Conservation (phyloP, 2,797 vertebrate species). For the Aldrovandia affinis region DNA sequence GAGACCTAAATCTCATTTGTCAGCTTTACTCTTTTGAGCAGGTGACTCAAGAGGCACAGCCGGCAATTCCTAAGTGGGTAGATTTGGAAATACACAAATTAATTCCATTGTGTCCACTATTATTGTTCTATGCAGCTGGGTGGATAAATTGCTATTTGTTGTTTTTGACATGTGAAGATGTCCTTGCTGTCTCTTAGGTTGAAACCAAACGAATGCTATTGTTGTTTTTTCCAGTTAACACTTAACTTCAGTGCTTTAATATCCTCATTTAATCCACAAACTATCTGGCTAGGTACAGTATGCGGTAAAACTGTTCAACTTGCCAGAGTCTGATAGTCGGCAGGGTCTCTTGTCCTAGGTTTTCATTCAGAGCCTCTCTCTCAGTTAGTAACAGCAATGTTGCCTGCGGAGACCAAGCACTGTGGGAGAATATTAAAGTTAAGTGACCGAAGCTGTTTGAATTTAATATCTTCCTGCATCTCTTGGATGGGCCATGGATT, state of each 20-base stretch:
- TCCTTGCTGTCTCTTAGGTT: background rate
- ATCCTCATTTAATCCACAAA: background rate
- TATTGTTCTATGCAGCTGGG: background rate
- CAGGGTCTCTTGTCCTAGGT: too few species aligned
- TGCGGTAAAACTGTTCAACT: background rate
- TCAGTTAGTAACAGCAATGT: background rate
- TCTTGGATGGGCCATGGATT: background rate
- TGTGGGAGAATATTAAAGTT: background rate
- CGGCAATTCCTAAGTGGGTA: background rate
- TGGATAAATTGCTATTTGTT: background rate
- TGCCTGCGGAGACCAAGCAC: background rate
- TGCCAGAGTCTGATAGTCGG: background rate
- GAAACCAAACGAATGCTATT: background rate
- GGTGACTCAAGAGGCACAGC: background rate
- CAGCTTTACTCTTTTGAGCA: background rate
- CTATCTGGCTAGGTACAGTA: background rate
- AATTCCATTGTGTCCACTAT: background rate
- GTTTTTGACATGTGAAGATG: background rate
- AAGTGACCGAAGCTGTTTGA: background rate
- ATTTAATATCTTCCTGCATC: background rate
- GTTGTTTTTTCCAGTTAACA: background rate
- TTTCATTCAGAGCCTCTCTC: background rate
- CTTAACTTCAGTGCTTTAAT: background rate
- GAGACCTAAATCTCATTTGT: background rate
- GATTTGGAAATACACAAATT: background rate